phyloP scores from a whole-genome alignment of 1,140 invertebrate genomes.

The Bilobella aurantiaca region DNA sequence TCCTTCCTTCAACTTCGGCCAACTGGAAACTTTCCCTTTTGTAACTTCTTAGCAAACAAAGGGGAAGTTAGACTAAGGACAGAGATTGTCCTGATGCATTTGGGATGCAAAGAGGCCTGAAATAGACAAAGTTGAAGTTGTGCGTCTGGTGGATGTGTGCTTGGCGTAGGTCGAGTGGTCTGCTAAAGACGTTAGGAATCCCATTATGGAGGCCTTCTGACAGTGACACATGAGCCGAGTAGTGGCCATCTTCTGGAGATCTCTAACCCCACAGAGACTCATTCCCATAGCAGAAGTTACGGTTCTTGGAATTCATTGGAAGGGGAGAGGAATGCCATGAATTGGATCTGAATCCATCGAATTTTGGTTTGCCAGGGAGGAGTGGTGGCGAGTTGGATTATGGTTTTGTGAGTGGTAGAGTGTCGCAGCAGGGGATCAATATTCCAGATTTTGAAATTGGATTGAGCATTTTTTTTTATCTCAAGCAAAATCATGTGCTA shows the following conservation, averaged over 20 bases:
- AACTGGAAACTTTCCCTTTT: not conserved
- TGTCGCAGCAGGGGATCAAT: too few species aligned
- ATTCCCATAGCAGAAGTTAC: not conserved
- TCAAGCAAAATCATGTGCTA: too few species aligned
- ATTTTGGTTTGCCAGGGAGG: not conserved
- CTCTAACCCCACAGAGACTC: not conserved
- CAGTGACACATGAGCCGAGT: slow-evolving; percentile 1
- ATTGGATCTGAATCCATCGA: not conserved
- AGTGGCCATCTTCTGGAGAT: not conserved
- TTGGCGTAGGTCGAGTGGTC: not conserved
- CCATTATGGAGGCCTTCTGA: not conserved
- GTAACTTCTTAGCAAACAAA: not conserved
- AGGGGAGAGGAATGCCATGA: not conserved
- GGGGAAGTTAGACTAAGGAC: not conserved
- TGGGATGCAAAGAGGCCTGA: not conserved
- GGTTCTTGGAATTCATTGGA: not conserved
- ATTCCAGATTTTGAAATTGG: not conserved
- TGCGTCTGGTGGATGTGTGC: not conserved
- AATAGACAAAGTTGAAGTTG: not conserved
- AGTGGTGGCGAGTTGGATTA: too few species aligned
- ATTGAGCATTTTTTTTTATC: too few species aligned
- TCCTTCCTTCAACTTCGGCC: too few species aligned
- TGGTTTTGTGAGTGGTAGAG: not conserved
- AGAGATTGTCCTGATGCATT: not conserved
- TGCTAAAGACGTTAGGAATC: not conserved